Evolutionary conservation across 1,140 invertebrate species (phyloP).

Genomic region (Ceratosolen solmsi): DNA sequence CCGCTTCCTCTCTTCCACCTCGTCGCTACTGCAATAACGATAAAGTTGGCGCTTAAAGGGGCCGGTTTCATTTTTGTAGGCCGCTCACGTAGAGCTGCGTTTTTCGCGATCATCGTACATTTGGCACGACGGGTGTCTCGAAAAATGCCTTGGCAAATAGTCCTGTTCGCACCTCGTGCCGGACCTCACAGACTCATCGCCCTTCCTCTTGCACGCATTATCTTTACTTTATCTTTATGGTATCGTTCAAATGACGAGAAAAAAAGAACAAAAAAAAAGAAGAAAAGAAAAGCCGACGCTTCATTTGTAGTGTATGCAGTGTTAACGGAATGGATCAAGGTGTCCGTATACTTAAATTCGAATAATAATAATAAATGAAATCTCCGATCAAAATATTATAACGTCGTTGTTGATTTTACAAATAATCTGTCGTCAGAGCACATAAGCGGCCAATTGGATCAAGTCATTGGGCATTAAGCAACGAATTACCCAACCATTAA

Average conservation of each 20-base stretch:
- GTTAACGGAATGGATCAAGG: background rate
- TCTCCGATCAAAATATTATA: background rate
- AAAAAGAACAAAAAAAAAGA: no score
- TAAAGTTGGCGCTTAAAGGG: conserved; percentile 56
- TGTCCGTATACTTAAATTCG: background rate
- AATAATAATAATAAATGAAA: conserved; percentile 8
- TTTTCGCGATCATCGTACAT: conserved; percentile 63
- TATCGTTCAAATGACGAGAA: no score
- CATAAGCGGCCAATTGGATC: background rate
- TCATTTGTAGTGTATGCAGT: background rate
- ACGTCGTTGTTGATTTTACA: background rate
- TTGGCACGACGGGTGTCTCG: conserved; percentile 53
- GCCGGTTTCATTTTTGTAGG: conserved; percentile 56
- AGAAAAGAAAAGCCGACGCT: no score
- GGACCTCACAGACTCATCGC: background rate
- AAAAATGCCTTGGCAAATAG: conserved; percentile 64
- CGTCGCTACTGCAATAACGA: conserved; percentile 56
- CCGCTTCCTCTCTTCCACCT: background rate
- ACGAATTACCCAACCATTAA: background rate
- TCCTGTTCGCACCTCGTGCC: conserved; percentile 64
- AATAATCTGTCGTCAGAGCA: background rate
- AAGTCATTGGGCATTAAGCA: background rate
- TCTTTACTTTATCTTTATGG: no score
- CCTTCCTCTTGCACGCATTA: background rate
- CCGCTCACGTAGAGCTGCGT: conserved; percentile 67